These are phyloP conservation scores for Steromphala cineraria DNA, from an alignment of 2,888 invertebrate species.

Conservation along the genomic window DNA sequence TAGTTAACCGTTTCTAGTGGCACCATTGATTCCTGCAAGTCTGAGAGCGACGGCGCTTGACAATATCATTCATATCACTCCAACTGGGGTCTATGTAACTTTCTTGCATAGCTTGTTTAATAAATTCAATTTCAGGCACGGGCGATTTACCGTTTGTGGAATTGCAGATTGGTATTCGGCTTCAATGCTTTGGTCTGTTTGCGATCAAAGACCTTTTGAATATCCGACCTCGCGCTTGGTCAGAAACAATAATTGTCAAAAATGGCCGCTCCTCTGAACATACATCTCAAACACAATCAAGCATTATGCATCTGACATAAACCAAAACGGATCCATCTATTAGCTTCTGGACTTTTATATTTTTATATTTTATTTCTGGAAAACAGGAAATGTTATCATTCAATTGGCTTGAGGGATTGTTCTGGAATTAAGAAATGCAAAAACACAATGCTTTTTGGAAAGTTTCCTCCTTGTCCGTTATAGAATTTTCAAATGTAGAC, in stretches of 20 bases:
- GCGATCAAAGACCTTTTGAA: neutral
- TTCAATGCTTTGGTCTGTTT: neutral
- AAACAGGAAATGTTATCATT: neutral
- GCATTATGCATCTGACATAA: neutral
- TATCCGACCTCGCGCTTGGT: neutral
- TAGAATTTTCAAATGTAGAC: too few relatives aligned
- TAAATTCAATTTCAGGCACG: slow-evolving; percentile 21
- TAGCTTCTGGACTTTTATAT: neutral
- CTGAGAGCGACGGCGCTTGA: neutral
- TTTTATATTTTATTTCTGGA: neutral
- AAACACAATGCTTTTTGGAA: too few relatives aligned
- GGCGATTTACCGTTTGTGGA: slow-evolving; percentile 17
- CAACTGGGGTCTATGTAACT: slow-evolving; percentile 1
- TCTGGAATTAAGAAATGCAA: too few relatives aligned
- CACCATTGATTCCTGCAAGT: slow-evolving; percentile 1
- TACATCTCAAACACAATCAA: neutral
- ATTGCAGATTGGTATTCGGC: neutral
- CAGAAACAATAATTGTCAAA: neutral
- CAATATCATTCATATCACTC: slow-evolving; percentile 9
- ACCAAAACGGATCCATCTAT: neutral
- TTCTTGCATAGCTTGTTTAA: neutral
- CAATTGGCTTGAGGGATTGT: too few relatives aligned
- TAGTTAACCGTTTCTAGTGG: neutral
- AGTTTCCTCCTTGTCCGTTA: too few relatives aligned
- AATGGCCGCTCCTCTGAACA: neutral